These are phyloP conservation scores for Phyllopteryx taeniolatus DNA, from an alignment of 2,113 vertebrate genomes.

Conservation along the genomic window DNA sequence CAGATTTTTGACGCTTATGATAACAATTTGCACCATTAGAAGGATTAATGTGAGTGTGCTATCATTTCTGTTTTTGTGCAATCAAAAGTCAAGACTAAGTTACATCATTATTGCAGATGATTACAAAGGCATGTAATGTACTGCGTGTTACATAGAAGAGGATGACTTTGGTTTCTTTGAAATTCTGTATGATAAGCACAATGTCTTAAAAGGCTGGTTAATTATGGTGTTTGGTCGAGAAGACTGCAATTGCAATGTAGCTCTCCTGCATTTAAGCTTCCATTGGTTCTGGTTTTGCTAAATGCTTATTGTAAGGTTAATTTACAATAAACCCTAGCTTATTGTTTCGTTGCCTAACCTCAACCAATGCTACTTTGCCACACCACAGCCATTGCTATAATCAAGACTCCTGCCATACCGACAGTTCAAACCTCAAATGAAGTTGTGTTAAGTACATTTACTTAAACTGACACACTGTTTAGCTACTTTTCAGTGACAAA, in stretches of 20 bases:
- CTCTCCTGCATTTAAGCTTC: constrained; percentile 9
- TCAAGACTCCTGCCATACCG: neutral
- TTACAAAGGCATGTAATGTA: constrained; percentile 13
- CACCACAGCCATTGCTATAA: constrained; percentile 1
- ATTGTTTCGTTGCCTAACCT: constrained; percentile 19
- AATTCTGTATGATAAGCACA: constrained; percentile 32
- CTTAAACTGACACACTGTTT: neutral
- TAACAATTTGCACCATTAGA: neutral
- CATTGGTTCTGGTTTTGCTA: constrained; percentile 1
- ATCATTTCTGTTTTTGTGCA: neutral
- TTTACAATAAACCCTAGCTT: constrained; percentile 13
- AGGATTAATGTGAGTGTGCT: neutral
- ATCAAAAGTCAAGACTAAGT: neutral
- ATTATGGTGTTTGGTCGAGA: constrained; percentile 8
- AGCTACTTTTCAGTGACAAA: neutral
- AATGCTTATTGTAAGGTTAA: constrained; percentile 5
- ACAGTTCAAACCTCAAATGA: neutral
- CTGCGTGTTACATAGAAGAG: constrained; percentile 3
- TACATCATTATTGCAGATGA: neutral
- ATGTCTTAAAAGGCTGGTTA: constrained; percentile 25
- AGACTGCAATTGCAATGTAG: neutral
- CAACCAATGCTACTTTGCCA: constrained; percentile 8
- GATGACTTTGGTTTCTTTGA: constrained; percentile 13
- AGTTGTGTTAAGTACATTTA: neutral
- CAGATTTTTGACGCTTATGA: constrained; percentile 4